Evolutionary conservation across 2,888 invertebrate genomes (phyloP).

Genomic region (Conops quadrifasciatus): DNA sequence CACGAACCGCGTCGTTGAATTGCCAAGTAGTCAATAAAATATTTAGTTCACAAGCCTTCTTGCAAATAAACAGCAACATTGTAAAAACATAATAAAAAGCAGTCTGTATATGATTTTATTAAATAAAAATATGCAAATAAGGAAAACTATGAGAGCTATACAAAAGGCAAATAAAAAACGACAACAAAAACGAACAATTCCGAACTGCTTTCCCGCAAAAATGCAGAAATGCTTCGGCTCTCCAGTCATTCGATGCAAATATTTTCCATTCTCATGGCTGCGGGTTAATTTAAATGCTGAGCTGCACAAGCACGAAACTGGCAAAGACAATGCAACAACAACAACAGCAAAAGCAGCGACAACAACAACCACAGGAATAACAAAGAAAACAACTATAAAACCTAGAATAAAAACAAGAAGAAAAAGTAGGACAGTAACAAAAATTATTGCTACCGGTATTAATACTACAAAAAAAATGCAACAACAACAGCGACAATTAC

Average conservation of each 20-base stretch:
- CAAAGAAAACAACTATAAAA: background rate
- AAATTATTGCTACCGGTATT: background rate
- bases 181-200: background rate
- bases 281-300: slow-evolving; percentile 17
- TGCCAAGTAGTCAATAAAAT: background rate
- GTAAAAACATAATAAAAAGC: background rate
- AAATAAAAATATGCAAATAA: background rate
- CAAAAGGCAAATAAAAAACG: background rate
- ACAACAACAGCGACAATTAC: background rate
- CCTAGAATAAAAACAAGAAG: background rate
- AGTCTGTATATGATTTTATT: background rate
- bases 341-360: background rate
- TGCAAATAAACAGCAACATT: background rate
- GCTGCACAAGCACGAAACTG: slow-evolving; percentile 2
- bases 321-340: background rate
- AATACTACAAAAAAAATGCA: background rate
- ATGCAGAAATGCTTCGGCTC: slow-evolving; percentile 22
- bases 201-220: slow-evolving; percentile 8
- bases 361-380: background rate
- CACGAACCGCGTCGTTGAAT: too few relatives aligned
- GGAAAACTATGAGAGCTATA: background rate
- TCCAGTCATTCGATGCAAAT: slow-evolving; percentile 21
- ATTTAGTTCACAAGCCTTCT: too few relatives aligned
- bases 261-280: slow-evolving; percentile 8
- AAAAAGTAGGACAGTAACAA: background rate